Base-by-base conservation (phyloP, 2,113 vertebrate species). In the Acrocephalus arundinaceus region DNA sequence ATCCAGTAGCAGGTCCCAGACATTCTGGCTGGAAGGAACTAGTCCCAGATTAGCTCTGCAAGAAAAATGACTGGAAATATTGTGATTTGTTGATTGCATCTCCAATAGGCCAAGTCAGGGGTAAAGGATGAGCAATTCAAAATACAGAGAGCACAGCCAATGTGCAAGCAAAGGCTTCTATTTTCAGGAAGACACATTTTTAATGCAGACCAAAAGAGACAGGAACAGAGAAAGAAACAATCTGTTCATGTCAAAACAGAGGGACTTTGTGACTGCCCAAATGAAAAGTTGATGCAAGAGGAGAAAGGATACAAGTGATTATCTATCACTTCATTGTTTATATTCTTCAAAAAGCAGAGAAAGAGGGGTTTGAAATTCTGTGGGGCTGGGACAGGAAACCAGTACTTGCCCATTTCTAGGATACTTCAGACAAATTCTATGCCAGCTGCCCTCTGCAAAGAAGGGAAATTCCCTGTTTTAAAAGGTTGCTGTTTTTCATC, bases 21-120 rank as follows among this genome's bases (percentile, higher is more conserved):
- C 58, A 39, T 65, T 76, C 65, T 67, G 49, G 67, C 94, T 87
- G 79, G 87, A 70, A 94, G 88, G 43, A 90, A 77, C 39, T 45
- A 37, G 55, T 92, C 39, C 85, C 43, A 90, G 70, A 89, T 75
- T 76, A 62, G 15, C 12, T 83, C 49, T 82, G 48, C 51, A 87
- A 94, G 80, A 91, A 89, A 93, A 94, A 91, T 73, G 15, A 96
- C 25, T 80, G 54, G 80, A 94, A 94, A 96, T 35, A 83, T 15
- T 67, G 59, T 87, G 77, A 92, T 85, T 62, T 74, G 59, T 86
- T 75, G 62, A 43, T 52, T 48, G 19, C n/a, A 15, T 73, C 77
- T 94, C 54, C 68, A 75, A n/a, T 9, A 85, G n/a, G 19, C 49
- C 66, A 6, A 87, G 3, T 16, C 66, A 77, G 41, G 86, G 58